Percentiles rank a stretch among this genome's conserved stretches.
Conservation (phyloP, 2,113 vertebrate species). For the Candoia aspera region DNA sequence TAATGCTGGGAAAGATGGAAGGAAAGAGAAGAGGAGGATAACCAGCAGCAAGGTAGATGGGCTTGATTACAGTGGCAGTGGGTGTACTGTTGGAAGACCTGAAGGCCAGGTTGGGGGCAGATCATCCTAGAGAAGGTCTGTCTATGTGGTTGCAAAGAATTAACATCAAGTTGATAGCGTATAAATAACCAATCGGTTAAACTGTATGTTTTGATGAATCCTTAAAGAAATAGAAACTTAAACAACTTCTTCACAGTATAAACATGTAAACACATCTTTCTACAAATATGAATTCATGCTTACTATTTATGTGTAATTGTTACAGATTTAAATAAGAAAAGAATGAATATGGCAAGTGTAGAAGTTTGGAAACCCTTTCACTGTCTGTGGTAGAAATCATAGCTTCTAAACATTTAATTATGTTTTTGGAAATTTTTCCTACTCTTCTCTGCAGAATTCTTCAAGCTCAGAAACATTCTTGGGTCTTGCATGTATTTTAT, state of each 20-base stretch:
- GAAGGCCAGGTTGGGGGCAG: not conserved
- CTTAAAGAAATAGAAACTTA: not conserved
- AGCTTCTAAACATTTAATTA: not conserved
- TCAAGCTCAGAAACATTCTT: not conserved
- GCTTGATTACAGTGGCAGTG: not conserved
- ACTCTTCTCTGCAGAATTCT: not conserved
- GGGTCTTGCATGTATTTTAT: not conserved
- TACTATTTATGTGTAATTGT: not conserved
- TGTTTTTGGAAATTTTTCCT: not conserved
- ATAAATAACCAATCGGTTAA: not conserved
- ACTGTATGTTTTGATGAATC: not conserved
- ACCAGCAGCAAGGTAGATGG: not conserved
- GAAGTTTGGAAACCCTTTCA: not conserved
- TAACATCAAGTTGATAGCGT: not conserved
- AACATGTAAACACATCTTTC: not conserved
- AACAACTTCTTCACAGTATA: not conserved
- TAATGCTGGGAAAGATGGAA: not conserved
- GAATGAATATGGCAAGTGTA: not conserved
- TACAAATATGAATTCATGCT: not conserved
- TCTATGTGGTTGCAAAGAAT: not conserved
- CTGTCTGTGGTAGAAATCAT: not conserved
- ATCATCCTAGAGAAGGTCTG: not conserved
- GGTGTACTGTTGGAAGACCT: not conserved
- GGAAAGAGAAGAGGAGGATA: not conserved
- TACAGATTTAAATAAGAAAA: not conserved